Evolutionary conservation across 2,888 invertebrate species (phyloP).

Genomic region (Nipponacmea schrenckii): DNA sequence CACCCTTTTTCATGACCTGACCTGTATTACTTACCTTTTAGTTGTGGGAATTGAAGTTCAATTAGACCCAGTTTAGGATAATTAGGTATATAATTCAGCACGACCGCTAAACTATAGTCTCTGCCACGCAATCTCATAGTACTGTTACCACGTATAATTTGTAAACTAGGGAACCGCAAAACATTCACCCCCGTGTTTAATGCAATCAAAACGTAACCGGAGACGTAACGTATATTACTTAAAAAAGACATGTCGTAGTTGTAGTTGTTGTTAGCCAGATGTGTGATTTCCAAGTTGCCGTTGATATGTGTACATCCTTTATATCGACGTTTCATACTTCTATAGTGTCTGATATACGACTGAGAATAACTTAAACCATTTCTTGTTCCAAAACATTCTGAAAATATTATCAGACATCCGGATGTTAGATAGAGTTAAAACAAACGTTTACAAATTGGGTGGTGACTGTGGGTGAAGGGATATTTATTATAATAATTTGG

Average conservation of each 20-base stretch:
- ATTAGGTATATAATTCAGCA: conserved; percentile 41
- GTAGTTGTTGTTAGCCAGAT: conserved; percentile 75
- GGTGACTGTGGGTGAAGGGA: no score
- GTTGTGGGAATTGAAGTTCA: conserved; percentile 52
- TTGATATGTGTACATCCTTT: conserved; percentile 98
- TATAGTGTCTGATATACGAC: conserved; percentile 49
- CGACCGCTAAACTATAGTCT: conserved; percentile 58
- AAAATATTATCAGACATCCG: background rate
- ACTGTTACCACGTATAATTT: conserved; percentile 92
- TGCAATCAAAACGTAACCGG: conserved; percentile 94
- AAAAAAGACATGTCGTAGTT: conserved; percentile 90
- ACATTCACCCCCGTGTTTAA: conserved; percentile 80
- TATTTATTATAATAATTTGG: no score
- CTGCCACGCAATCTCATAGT: conserved; percentile 79
- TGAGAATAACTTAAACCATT: conserved; percentile 53
- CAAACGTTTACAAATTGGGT: no score
- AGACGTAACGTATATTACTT: conserved; percentile 90
- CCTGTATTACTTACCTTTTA: conserved; percentile 50
- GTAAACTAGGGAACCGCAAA: conserved; percentile 82
- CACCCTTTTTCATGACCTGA: background rate
- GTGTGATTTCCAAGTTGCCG: conserved; percentile 96
- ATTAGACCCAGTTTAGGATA: conserved; percentile 46
- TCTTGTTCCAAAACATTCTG: conserved; percentile 54
- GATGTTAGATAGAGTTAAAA: no score
- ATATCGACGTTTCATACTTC: conserved; percentile 73